Evolutionary conservation across 2,797 vertebrate species (phyloP), one percentile per base, ranked within the genome.

Genomic region (Coregonus sp.): DNA sequence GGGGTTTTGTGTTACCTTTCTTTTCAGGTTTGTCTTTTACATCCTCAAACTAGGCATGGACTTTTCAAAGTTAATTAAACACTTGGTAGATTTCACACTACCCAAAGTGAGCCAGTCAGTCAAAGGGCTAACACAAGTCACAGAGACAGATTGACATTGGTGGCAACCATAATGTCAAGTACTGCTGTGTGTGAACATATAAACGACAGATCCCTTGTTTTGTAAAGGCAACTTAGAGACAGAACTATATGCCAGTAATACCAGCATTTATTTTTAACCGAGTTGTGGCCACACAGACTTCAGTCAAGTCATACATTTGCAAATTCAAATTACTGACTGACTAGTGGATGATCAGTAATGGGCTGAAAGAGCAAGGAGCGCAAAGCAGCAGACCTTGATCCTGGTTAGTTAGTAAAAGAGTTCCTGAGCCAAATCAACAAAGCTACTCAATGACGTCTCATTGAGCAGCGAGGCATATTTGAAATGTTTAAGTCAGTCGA

Each of bases 221-320:
- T 31, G 61, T 25, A 3, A 16, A 31, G 6, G 35, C 25, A 18
- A 61, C 1, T 66, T 31, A 29, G 12, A 29, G 40, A n/a, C 9
- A 12, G 69, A 76, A 78, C 66, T 54, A 75, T 33, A 18, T 14
- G 54, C 31, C 72, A 61, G 35, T 70, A 50, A 54, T 72, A 72
- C 50, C 77, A 73, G 74, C 18, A 6, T 16, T n/a, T n/a, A 72
- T 73, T 85, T 63, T 77, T 85, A 80, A 89, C 90, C 86, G 88
- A 83, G 89, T 87, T 86, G 86, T 88, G 90, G 89, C 16, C 63
- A 68, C 65, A 79, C 72, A 70, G 11, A 50, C 75, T 70, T 79
- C 68, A 40, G 72, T 50, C 37, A n/a, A 76, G 25, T 25, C 25
- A 25, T 25, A 25, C 25, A 25, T 25, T 25, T 25, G 25, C 25